These are phyloP conservation scores for Epinotia brunnichana DNA, from an alignment of 2,888 invertebrate genomes.

Conservation along the genomic window DNA sequence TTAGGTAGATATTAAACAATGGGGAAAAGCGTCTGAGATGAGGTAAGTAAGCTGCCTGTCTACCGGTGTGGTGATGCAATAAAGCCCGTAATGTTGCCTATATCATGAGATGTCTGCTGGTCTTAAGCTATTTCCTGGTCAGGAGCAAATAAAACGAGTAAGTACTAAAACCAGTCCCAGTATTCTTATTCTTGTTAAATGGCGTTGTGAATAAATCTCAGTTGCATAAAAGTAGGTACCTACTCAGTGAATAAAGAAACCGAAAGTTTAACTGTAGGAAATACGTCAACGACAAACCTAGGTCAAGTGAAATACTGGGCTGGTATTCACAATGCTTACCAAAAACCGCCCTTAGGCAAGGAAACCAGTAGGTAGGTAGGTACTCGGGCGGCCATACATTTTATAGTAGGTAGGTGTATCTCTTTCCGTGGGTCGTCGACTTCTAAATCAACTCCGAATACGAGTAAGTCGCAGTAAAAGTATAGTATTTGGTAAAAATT, in stretches of 20 bases:
- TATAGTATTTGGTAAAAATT: too few species aligned
- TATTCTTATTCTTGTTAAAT: background rate
- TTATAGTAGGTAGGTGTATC: too few species aligned
- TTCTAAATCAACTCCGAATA: too few species aligned
- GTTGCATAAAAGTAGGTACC: background rate
- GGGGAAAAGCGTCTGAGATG: constrained; percentile 26
- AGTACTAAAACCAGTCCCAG: constrained; percentile 10
- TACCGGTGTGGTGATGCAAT: constrained; percentile 34
- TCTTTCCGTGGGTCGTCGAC: too few species aligned
- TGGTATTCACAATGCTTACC: background rate
- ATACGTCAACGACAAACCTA: constrained; percentile 37
- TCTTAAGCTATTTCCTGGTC: constrained; percentile 28
- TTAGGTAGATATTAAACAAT: constrained; percentile 23
- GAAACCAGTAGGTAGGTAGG: too few species aligned
- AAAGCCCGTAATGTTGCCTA: constrained; percentile 17
- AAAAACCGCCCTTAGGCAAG: background rate
- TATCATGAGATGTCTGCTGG: constrained; percentile 14
- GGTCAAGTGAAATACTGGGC: constrained; percentile 10
- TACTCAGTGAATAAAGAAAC: constrained; percentile 3
- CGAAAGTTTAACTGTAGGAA: constrained; percentile 36
- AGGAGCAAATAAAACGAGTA: background rate
- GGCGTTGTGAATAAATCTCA: background rate
- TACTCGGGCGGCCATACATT: too few species aligned
- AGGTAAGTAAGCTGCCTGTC: constrained; percentile 11
- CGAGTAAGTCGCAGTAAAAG: too few species aligned